Evolutionary conservation across 2,797 vertebrate species (phyloP), one percentile per base, ranked within the genome.

Genomic region (Lates japonicus): DNA sequence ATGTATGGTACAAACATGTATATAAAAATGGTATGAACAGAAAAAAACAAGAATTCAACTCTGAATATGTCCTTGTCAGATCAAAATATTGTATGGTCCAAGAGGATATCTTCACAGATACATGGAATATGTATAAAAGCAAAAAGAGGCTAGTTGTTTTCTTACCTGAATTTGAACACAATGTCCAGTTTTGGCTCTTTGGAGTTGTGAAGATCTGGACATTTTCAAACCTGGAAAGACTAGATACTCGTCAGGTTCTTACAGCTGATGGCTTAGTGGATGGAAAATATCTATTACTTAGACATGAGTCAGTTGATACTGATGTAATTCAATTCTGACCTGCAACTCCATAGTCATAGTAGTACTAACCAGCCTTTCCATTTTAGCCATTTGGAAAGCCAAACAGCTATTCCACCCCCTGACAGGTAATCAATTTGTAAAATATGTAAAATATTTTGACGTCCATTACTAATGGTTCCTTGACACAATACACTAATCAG

Each of bases 151-250:
- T 5, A 2, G 14, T 2, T 35, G 2, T 51, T 59, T 25, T 61
- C 37, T 8, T 60, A 37, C 39, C 61, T 60, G 17, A 41, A 65
- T 39, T 75, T 66, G 71, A 48, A 65, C 25, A 17, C 46, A 62
- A 63, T 48, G 19, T 16, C 31, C 1, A 44, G 17, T 31, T 51
- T 39, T 46, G 29, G 19, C 46, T 33, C 35, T 52, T 22, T 52
- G 49, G 49, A 20, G 0, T 11, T 22, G n/a, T 14, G 51, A 14
- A 25, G n/a, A 25, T 52, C 2, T 52, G 22, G n/a, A 52, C 25
- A 22, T 22, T n/a, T 22, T 62, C 13, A 44, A 42, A 46, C 13
- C 2, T 29, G 52, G 49, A 22, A 51, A 51, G 49, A 51, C 10
- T 3, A 51, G 11, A 10, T 49, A n/a, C 19, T 49, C n/a, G 19